These are phyloP conservation scores for Acanthornis magna DNA, from an alignment of 2,797 vertebrate species.

Conservation along the genomic window DNA sequence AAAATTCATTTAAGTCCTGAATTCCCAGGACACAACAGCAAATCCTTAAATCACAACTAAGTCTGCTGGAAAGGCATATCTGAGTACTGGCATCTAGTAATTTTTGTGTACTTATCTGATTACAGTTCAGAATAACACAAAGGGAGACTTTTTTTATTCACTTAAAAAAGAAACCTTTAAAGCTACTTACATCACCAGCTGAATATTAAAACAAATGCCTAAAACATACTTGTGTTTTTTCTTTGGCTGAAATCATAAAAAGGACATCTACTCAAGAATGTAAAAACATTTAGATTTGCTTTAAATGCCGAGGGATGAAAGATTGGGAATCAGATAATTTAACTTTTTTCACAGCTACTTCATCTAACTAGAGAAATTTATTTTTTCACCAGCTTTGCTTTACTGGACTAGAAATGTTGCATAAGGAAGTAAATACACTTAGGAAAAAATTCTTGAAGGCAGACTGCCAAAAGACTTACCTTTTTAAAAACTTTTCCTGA, in stretches of 20 bases:
- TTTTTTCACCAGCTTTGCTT: neutral
- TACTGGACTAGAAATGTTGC: neutral
- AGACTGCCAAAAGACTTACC: conserved; percentile 72
- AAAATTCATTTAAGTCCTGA: neutral
- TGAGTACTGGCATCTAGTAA: neutral
- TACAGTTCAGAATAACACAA: neutral
- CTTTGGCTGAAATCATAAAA: neutral
- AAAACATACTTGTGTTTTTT: neutral
- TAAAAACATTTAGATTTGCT: neutral
- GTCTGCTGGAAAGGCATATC: neutral
- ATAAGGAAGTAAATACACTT: neutral
- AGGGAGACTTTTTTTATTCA: neutral
- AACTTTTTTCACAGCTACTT: neutral
- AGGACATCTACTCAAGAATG: neutral
- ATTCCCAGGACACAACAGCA: neutral
- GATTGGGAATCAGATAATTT: neutral
- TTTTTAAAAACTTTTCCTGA: conserved; percentile 95
- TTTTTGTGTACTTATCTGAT: neutral
- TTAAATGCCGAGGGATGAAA: neutral
- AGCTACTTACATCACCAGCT: neutral
- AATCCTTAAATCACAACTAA: neutral
- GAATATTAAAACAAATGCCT: neutral
- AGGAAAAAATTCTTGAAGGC: neutral
- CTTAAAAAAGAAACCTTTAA: neutral
- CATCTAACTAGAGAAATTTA: neutral